A percentile compares a stretch with the other conserved stretches of the same genome.
phyloP scores from a whole-genome alignment of 2,113 vertebrate genomes.

The Triplophysa tibetana region DNA sequence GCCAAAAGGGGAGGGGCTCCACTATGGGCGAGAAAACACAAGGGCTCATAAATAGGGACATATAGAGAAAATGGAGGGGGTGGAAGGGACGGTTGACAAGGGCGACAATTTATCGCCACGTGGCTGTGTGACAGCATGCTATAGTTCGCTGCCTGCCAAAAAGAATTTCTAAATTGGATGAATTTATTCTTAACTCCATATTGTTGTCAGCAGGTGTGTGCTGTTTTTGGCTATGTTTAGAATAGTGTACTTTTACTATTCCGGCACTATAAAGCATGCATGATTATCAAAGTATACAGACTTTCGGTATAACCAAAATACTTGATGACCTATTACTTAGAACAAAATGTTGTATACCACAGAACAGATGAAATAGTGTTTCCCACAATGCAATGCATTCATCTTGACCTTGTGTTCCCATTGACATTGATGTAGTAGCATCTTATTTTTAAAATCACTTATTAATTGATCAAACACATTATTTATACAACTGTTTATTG shows the following conservation, averaged over 20 bases:
- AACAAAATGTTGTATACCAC: background rate
- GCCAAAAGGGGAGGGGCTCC: conserved; percentile 61
- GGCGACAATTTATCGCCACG: conserved; percentile 43
- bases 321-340: background rate
- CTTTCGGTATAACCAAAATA: background rate
- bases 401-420: background rate
- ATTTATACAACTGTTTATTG: too few species aligned
- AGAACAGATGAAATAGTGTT: background rate
- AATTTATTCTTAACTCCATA: conserved; percentile 21
- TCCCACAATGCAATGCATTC: background rate
- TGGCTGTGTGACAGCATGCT: conserved; percentile 37
- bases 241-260: background rate
- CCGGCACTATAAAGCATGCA: background rate
- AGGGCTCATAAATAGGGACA: conserved; percentile 60
- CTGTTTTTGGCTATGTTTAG: background rate
- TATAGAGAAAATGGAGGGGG: conserved; percentile 22
- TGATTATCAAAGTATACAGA: background rate
- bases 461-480: too few species aligned
- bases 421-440: too few species aligned
- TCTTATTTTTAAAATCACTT: too few species aligned
- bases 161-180: conserved; percentile 47
- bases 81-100: conserved; percentile 26
- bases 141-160: conserved; percentile 34
- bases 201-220: conserved; percentile 46
- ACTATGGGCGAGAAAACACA: conserved; percentile 65